Base-by-base conservation (phyloP, 2,113 vertebrate species). In the Phaethornis superciliosus region DNA sequence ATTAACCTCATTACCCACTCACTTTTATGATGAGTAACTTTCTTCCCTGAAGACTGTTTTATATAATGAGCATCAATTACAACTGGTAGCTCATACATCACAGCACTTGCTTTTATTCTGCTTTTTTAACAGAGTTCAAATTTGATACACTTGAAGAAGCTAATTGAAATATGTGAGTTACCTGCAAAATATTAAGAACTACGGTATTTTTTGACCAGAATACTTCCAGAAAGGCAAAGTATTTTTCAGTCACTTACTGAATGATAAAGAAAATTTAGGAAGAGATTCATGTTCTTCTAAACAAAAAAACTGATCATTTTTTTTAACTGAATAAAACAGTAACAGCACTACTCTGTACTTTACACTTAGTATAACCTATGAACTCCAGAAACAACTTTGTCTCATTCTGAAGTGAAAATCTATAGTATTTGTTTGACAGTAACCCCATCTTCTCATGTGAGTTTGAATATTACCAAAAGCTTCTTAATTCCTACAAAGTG, bases 1-100 rank as follows among this genome's bases (percentile, higher is more conserved):
- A 94, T 93, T 84, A 89, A 93, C 64, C 88, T 93, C 83, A 89
- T 86, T 94, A 92, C 82, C 85, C 56, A 80, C 72, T 93, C 88
- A 83, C 52, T 88, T 80, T 47, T 26, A 83, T 30, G 46, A 87
- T 59, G 46, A 85, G 52, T 44, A 78, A 83, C 64, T 90, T 80
- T 85, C 28, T 80, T 83, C 55, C 55, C 76, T 42, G 37, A 92
- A 89, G 80, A 83, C 37, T 70, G 12, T 42, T 94, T 70, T 76
- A 82, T 49, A 46, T 56, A 90, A 90, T 24, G 37, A 83, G 37
- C 60, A 90, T 62, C 85, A 88, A 51, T 83, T 93, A 95, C 64
- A 80, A 85, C 47, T 8, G 1, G 21, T 51, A 71, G 32, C 54
- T 88, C 64, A 77, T 54, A 54, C 10, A 65, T 46, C 58, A 69